These are phyloP conservation scores for Acrossocheilus fasciatus DNA, from an alignment of 2,797 vertebrate species.

Conservation along the genomic window DNA sequence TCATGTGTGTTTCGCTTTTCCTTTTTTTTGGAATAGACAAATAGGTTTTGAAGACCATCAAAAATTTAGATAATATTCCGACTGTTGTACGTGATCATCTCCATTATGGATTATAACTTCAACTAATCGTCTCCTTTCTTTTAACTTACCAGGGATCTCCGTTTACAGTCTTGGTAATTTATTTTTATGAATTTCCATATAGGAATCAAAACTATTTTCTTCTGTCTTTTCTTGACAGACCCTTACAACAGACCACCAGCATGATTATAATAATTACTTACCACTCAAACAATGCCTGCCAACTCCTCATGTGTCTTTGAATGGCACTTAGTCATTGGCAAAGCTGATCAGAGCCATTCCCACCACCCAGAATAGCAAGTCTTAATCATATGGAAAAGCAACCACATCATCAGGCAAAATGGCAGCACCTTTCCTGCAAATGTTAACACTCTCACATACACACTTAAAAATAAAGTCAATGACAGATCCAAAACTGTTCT, in stretches of 20 bases:
- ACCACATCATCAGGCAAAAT: slow-evolving; percentile 23
- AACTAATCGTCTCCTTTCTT: slow-evolving; percentile 4
- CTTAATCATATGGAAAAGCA: slow-evolving; percentile 35
- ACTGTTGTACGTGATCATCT: not conserved
- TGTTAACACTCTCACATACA: not conserved
- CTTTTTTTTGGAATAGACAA: not conserved
- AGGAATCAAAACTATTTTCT: slow-evolving; percentile 35
- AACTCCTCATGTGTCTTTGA: slow-evolving; percentile 44
- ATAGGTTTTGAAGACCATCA: slow-evolving; percentile 10
- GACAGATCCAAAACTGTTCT: slow-evolving; percentile 7
- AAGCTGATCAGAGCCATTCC: slow-evolving; percentile 24
- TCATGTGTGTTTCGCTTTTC: not conserved
- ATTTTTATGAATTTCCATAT: slow-evolving; percentile 22
- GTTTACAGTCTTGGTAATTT: slow-evolving; percentile 25
- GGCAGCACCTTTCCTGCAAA: slow-evolving; percentile 23
- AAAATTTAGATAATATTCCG: not conserved
- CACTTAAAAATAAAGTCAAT: not conserved
- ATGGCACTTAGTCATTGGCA: slow-evolving; percentile 52
- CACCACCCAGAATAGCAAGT: slow-evolving; percentile 34
- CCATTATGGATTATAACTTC: not conserved
- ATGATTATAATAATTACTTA: slow-evolving; percentile 50
- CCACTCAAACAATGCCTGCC: slow-evolving; percentile 45
- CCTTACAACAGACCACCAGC: slow-evolving; percentile 33
- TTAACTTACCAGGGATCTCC: not conserved
- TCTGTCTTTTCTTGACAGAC: slow-evolving; percentile 36